Evolutionary conservation across 2,113 vertebrate genomes (phyloP).

Genomic region (Cheilinus undulatus): DNA sequence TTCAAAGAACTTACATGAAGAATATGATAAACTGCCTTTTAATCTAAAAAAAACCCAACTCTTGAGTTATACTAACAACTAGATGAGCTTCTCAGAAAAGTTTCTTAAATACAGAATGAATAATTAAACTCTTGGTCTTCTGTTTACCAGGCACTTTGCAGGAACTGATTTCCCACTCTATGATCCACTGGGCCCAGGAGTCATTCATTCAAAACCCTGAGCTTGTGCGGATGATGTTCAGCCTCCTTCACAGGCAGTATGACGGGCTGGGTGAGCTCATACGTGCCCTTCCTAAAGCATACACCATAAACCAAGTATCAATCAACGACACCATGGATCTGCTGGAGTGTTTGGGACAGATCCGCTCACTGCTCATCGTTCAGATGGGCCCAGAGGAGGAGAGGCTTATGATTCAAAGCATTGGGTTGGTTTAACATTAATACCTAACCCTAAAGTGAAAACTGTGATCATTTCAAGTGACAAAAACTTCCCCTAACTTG

Average conservation of each 20-base stretch:
- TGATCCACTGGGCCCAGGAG: slow-evolving; percentile 96
- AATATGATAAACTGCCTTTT: too few relatives aligned
- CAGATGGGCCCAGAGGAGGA: slow-evolving; percentile 98
- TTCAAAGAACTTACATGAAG: too few relatives aligned
- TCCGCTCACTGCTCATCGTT: slow-evolving; percentile 95
- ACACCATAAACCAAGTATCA: slow-evolving; percentile 90
- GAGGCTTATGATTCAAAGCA: slow-evolving; percentile 97
- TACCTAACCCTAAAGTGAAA: not conserved
- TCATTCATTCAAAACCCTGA: slow-evolving; percentile 96
- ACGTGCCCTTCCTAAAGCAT: slow-evolving; percentile 91
- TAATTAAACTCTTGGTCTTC: not conserved
- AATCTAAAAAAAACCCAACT: too few relatives aligned
- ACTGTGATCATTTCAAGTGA: not conserved
- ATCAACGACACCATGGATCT: slow-evolving; percentile 92
- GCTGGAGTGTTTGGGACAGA: slow-evolving; percentile 93
- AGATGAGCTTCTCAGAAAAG: too few relatives aligned
- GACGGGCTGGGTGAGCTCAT: slow-evolving; percentile 93
- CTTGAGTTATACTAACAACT: too few relatives aligned
- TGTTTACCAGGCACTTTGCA: slow-evolving; percentile 86
- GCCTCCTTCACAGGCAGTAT: slow-evolving; percentile 94
- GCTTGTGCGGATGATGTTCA: slow-evolving; percentile 95
- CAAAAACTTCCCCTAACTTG: not conserved
- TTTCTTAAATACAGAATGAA: too few relatives aligned
- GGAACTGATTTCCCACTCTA: slow-evolving; percentile 94
- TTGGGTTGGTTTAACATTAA: slow-evolving; percentile 83